These are phyloP conservation scores for Buathra laborator DNA, from an alignment of 2,888 invertebrate genomes.

Conservation along the genomic window DNA sequence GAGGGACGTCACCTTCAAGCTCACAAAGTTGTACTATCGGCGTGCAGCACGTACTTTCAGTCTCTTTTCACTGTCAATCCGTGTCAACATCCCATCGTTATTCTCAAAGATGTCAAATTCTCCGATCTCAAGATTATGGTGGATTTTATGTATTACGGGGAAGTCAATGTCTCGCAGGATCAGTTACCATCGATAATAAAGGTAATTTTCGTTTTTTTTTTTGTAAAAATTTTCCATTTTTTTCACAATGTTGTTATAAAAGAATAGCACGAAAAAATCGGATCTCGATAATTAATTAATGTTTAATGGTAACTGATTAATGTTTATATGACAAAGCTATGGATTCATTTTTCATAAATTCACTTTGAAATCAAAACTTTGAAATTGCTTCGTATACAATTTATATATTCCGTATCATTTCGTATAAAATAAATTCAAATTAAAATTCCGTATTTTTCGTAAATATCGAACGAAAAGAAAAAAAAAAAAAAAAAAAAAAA, in stretches of 20 bases:
- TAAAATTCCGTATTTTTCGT: no score
- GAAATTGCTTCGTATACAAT: no score
- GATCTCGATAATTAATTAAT: no score
- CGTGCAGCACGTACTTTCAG: conserved; percentile 97
- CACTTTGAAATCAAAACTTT: no score
- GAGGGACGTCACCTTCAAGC: conserved; percentile 95
- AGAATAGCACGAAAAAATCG: no score
- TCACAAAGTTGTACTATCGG: conserved; percentile 95
- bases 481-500: background rate
- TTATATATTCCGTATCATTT: no score
- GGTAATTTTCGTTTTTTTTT: conserved; percentile 79
- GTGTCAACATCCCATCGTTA: conserved; percentile 95
- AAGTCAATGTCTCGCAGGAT: conserved; percentile 96
- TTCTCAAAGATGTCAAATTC: conserved; percentile 95
- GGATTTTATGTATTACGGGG: conserved; percentile 97
- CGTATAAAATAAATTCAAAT: no score
- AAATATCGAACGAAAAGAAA: background rate
- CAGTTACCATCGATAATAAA: conserved; percentile 90
- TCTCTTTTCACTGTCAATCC: conserved; percentile 94
- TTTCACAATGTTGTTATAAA: no score
- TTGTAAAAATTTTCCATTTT: background rate
- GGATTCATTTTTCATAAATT: no score
- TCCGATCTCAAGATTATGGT: conserved; percentile 95
- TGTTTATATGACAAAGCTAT: no score
- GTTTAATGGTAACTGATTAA: no score